A percentile compares a stretch with the other conserved stretches of the same genome.
Conservation (phyloP, 2,113 vertebrate genomes). For the Eretmochelys imbricata region DNA sequence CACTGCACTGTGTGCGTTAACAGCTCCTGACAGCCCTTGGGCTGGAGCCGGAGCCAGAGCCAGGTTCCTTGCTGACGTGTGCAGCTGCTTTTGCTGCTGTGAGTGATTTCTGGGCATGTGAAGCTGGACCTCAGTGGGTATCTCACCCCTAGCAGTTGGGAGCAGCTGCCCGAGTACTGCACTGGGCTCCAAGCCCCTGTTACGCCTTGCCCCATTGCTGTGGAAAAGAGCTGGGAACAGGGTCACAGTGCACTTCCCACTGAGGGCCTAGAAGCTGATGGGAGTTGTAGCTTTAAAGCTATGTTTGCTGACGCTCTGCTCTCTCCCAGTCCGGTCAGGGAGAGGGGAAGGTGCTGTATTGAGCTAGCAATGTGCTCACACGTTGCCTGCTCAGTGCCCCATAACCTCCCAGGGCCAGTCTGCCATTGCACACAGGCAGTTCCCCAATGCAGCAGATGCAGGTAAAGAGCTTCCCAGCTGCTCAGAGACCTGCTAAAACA, state of each 20-base stretch:
- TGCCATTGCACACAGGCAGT: background rate
- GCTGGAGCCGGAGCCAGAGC: no score
- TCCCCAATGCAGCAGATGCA: background rate
- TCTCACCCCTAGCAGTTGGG: background rate
- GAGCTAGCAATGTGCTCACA: background rate
- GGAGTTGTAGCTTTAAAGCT: background rate
- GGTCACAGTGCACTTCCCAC: no score
- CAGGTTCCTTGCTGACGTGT: background rate
- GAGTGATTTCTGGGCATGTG: background rate
- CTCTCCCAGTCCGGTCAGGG: background rate
- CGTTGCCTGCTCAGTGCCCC: fast-evolving
- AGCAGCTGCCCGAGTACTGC: fast-evolving
- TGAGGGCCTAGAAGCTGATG: background rate
- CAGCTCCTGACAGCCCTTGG: no score
- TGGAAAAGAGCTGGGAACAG: background rate
- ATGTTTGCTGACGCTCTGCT: background rate
- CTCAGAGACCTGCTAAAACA: background rate
- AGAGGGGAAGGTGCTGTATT: background rate
- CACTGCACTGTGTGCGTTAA: no score
- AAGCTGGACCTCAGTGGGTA: background rate
- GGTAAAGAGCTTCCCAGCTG: background rate
- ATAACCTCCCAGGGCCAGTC: background rate
- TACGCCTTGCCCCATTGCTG: fast-evolving
- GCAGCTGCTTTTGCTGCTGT: background rate
- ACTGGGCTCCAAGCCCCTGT: fast-evolving